Base-by-base conservation (phyloP, 1,140 invertebrate species). In the Diprion similis region DNA sequence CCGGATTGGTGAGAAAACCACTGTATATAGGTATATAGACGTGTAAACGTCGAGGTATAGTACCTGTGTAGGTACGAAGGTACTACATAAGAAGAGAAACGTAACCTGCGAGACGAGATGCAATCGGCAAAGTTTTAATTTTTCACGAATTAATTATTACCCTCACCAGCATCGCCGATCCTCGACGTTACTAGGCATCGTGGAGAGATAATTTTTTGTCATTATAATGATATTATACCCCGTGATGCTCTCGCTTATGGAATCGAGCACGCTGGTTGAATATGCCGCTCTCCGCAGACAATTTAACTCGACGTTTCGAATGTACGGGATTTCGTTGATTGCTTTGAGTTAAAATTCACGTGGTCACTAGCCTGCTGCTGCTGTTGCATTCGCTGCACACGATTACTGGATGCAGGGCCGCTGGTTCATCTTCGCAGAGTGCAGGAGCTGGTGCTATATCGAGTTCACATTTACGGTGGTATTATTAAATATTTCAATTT, bases 221-320 rank as follows among this genome's bases (percentile, higher is more conserved):
- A 85, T 86, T 86, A 81, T 81, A 83, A 87, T 81, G 80, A 84
- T 86, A 85, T 86, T 86, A 86, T 85, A 82, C 77, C 75, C 19
- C 18, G n/a, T n/a, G n/a, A n/a, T n/a, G 46, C 65, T 72, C 78
- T 75, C 77, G 75, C 77, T 74, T 75, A 76, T 77, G 79, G 82
- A 80, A 75, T 72, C 76, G 77, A 79, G 74, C 82, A 77, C 80
- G 82, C 83, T 82, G 82, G 81, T 74, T 74, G 76, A 68, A 76
- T 70, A 72, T 66, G 72, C 73, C 66, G 73, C 70, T 68, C 11
- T 68, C 18, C 66, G 65, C n/a, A 68, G 72, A 71, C 76, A 74
- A 76, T 78, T 77, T 75, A 75, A 76, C 59, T 70, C 17, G 24
- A 70, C 70, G 73, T 74, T 76, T 71, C 47, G 45, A 64, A 77